phyloP scores from a whole-genome alignment of 2,888 invertebrate species.

The Eristalis pertinax region DNA sequence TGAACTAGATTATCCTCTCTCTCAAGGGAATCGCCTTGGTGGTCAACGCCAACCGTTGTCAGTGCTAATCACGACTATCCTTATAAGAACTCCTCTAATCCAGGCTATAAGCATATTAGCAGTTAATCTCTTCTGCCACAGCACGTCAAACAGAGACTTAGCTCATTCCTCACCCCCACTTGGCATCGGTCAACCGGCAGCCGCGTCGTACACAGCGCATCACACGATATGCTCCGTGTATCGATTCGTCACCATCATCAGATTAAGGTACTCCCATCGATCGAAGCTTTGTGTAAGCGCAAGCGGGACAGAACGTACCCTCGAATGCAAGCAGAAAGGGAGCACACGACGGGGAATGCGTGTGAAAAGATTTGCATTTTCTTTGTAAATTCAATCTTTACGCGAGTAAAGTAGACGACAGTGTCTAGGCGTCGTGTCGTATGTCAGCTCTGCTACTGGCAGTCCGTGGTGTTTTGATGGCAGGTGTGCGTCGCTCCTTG shows the following conservation, averaged over 20 bases:
- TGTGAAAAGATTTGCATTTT: constrained; percentile 58
- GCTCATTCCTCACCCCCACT: too few relatives aligned
- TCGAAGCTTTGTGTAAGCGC: constrained; percentile 25
- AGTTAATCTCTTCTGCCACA: constrained; percentile 48
- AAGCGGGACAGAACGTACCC: not conserved
- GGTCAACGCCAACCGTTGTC: too few relatives aligned
- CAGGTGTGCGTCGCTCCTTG: constrained; percentile 28
- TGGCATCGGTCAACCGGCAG: too few relatives aligned
- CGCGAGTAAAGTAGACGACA: constrained; percentile 24
- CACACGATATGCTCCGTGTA: constrained; percentile 1
- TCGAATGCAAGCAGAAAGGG: not conserved
- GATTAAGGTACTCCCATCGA: constrained; percentile 27
- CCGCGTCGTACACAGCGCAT: too few relatives aligned
- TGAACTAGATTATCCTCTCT: too few relatives aligned
- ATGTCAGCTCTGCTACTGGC: constrained; percentile 8
- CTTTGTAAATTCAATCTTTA: constrained; percentile 47
- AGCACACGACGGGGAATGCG: constrained; percentile 28
- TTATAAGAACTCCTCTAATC: too few relatives aligned
- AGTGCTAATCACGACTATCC: too few relatives aligned
- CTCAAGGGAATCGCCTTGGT: too few relatives aligned
- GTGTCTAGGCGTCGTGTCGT: constrained; percentile 5
- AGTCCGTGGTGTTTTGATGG: not conserved
- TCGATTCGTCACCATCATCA: constrained; percentile 40
- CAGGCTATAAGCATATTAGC: constrained; percentile 24
- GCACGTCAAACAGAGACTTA: constrained; percentile 11